These are phyloP conservation scores for Lepus timidus DNA, from an alignment of 2,113 vertebrate species.

Conservation along the genomic window DNA sequence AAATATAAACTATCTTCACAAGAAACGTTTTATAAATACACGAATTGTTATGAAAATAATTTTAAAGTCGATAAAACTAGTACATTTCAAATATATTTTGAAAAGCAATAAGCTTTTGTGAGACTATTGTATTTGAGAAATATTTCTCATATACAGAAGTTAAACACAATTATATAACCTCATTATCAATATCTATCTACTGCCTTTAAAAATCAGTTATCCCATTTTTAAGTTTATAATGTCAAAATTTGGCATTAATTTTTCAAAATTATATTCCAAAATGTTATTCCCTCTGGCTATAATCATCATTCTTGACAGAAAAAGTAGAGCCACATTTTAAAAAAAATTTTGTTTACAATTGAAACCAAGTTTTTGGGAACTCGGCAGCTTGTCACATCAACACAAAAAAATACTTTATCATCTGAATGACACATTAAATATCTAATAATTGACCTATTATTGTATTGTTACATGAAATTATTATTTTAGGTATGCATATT, in stretches of 20 bases:
- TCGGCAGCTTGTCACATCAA: not conserved
- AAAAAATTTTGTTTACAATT: not conserved
- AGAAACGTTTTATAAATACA: not conserved
- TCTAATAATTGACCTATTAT: not conserved
- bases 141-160: not conserved
- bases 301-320: conserved; percentile 40
- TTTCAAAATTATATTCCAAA: conserved; percentile 54
- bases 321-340: not conserved
- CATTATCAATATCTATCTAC: not conserved
- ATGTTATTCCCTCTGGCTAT: conserved; percentile 59
- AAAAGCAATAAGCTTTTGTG: not conserved
- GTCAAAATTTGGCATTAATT: conserved; percentile 49
- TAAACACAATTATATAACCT: conserved; percentile 4
- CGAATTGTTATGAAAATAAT: conserved; percentile 1
- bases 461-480: not conserved
- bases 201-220: not conserved
- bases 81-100: not conserved
- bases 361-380: not conserved
- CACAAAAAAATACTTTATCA: not conserved
- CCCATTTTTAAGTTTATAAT: not conserved
- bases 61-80: not conserved
- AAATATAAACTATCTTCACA: not conserved
- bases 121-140: not conserved
- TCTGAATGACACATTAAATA: not conserved
- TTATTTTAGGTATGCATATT: not conserved